phyloP scores from a whole-genome alignment of 2,113 vertebrate species.

The Isichthys henryi region DNA sequence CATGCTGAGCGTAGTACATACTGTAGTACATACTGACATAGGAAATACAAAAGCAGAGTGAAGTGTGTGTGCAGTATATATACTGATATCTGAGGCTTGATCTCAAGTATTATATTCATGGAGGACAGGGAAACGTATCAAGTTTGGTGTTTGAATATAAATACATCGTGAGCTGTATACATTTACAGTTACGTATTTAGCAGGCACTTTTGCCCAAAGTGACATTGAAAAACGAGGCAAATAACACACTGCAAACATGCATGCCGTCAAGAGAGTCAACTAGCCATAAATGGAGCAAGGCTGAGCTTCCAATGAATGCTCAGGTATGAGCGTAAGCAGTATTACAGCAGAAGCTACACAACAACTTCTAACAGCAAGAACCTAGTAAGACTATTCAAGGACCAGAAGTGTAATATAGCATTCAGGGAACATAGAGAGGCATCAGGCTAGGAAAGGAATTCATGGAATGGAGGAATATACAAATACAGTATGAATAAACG shows the following conservation, averaged over 20 bases:
- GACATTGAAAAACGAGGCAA: neutral
- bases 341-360: neutral
- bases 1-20: neutral
- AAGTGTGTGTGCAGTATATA: neutral
- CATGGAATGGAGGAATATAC: neutral
- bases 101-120: neutral
- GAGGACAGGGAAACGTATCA: neutral
- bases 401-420: neutral
- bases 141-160: neutral
- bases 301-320: neutral
- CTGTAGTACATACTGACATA: neutral
- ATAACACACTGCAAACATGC: neutral
- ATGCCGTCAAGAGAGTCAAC: neutral
- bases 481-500: neutral
- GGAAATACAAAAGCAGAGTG: neutral
- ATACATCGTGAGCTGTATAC: neutral
- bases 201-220: neutral
- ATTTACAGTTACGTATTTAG: neutral
- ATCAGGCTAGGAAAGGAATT: neutral
- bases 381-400: neutral
- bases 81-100: neutral
- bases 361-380: neutral
- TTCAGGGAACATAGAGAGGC: neutral
- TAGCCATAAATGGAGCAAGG: neutral
- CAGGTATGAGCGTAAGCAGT: neutral